Evolutionary conservation across 2,888 invertebrate species (phyloP).

Genomic region (Macrophya alboannulata): DNA sequence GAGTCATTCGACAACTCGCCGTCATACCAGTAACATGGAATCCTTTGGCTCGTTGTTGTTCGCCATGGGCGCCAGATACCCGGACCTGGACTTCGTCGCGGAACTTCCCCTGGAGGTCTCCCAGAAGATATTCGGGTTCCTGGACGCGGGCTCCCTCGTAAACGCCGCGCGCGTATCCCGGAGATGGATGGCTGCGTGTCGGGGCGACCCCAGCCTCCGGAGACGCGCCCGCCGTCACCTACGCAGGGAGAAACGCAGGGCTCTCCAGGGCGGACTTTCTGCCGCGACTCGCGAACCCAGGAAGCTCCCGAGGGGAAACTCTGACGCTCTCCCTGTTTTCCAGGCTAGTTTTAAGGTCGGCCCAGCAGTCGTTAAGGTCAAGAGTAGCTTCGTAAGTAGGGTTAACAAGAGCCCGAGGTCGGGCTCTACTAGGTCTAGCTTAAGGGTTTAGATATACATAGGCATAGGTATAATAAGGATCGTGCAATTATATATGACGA

Average conservation of each 20-base stretch:
- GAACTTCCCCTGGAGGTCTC: constrained; percentile 58
- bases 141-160: constrained; percentile 56
- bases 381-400: constrained; percentile 15
- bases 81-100: constrained; percentile 52
- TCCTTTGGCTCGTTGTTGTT: constrained; percentile 48
- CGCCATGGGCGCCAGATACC: constrained; percentile 38
- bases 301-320: not conserved
- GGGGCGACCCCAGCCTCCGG: constrained; percentile 53
- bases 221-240: constrained; percentile 50
- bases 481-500: not conserved
- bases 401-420: not conserved
- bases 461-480: not conserved
- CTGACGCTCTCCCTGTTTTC: not conserved
- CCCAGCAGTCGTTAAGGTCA: not conserved
- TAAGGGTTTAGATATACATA: constrained; percentile 26
- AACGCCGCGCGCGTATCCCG: constrained; percentile 53
- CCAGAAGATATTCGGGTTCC: constrained; percentile 57
- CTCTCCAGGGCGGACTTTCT: constrained; percentile 20
- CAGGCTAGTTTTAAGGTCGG: constrained; percentile 25
- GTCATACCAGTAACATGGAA: constrained; percentile 46
- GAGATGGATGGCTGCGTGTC: constrained; percentile 53
- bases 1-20: constrained; percentile 43
- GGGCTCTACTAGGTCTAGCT: constrained; percentile 28
- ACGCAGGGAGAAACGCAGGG: constrained; percentile 47
- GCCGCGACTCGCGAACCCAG: not conserved